Percentiles rank a stretch among this genome's conserved stretches.
Conservation (phyloP, 2,797 vertebrate genomes). For the Tragopan temminckii region DNA sequence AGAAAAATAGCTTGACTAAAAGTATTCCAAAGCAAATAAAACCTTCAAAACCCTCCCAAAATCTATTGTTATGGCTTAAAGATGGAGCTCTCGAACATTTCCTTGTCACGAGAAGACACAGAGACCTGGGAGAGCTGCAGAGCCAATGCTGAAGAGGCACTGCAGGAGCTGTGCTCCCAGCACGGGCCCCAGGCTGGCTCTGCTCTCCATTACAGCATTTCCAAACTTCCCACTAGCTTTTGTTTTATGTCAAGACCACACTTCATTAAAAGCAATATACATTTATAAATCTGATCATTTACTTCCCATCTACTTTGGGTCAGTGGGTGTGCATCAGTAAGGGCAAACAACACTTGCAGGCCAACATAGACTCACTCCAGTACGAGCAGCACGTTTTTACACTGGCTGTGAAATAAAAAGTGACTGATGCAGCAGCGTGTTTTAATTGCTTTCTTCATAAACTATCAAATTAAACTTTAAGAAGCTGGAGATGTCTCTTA, state of each 20-base stretch:
- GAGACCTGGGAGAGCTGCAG: not conserved
- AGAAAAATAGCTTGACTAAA: not conserved
- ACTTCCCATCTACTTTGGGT: conserved; percentile 11
- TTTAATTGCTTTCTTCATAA: conserved; percentile 82
- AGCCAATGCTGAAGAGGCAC: too few relatives aligned
- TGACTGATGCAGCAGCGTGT: conserved; percentile 61
- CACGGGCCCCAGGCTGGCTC: accelerated
- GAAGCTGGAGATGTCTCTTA: conserved; percentile 66
- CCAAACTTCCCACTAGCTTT: not conserved
- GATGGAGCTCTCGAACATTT: not conserved
- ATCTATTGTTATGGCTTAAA: not conserved
- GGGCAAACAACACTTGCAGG: not conserved
- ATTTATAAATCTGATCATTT: not conserved
- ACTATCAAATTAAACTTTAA: conserved; percentile 79
- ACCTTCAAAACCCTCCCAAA: not conserved
- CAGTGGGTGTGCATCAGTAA: not conserved
- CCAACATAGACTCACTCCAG: not conserved
- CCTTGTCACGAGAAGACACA: not conserved
- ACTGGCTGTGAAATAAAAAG: conserved; percentile 53
- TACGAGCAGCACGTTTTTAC: not conserved
- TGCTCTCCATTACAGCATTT: not conserved
- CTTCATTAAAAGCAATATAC: not conserved
- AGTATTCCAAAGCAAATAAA: not conserved
- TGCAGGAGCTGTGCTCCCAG: too few relatives aligned
- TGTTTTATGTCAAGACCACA: not conserved